Base-by-base conservation (phyloP, 2,113 vertebrate species). In the Ptilonorhynchus violaceus region DNA sequence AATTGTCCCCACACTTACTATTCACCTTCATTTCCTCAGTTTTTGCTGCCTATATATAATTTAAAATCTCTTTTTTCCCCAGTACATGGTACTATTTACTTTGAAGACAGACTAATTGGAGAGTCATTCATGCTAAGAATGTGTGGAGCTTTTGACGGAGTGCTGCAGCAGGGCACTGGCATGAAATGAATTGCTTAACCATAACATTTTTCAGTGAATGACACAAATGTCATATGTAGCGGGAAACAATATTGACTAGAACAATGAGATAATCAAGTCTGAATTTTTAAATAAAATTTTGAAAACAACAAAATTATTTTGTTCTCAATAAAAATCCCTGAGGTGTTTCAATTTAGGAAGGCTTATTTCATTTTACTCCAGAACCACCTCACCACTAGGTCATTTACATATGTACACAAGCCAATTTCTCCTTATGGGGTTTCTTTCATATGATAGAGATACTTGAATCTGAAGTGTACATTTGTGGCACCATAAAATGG, bases 321-420 rank as follows among this genome's bases (percentile, higher is more conserved):
- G 2, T 35, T 69, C 31, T 3, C 3, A 24, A 4, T 20, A 4
- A 60, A 73, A 86, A 49, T 20, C 2, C 6, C 10, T 52, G 13
- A 62, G 25, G 6, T 60, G 6, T 59, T 25, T n/a, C 20, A 41
- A 10, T 1, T 30, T 31, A 58, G 23, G 25, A 52, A 66, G 2
- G 1, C 28, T 67, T 81, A 60, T 44, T 77, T 56, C 35, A 23
- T 83, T 85, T 62, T 75, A 33, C 13, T 46, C 18, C 18, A 59
- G 47, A 50, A 39, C 3, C 3, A 69, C 11, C 5, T 11, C 7
- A 27, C 33, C 19, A 14, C 10, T n/a, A 55, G 0, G 7, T n/a
- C 2, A 1, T 55, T 80, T 73, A 52, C 4, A 6, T 47, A 28
- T 16, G 2, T 49, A 35, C 10, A 46, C 1, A 33, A 46, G 21